Evolutionary conservation across 2,888 invertebrate species (phyloP).

Genomic region (Caenorhabditis afra): DNA sequence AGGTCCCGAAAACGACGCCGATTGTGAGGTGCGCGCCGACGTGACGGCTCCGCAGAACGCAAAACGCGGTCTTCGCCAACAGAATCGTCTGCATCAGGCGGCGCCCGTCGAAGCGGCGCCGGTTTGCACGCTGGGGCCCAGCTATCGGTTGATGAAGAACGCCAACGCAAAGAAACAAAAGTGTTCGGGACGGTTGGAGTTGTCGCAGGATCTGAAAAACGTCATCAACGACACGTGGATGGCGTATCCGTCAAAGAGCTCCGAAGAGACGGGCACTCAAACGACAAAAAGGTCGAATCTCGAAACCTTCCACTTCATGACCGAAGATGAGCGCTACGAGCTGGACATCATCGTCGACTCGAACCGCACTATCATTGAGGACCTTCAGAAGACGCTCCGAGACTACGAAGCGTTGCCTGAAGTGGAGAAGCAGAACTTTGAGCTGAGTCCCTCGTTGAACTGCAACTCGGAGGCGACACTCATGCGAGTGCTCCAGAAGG

Average conservation of each 20-base stretch:
- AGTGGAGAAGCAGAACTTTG: conserved; percentile 86
- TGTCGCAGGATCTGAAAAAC: conserved; percentile 83
- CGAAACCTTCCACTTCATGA: conserved; percentile 96
- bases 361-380: conserved; percentile 93
- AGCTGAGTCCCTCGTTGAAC: conserved; percentile 10
- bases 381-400: conserved; percentile 92
- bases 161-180: conserved; percentile 52
- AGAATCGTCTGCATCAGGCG: conserved; percentile 22
- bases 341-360: conserved; percentile 98
- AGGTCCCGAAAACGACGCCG: neutral
- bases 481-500: conserved; percentile 86
- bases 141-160: conserved; percentile 57
- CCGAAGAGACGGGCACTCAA: conserved; percentile 96
- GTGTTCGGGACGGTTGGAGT: conserved; percentile 93
- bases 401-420: conserved; percentile 90
- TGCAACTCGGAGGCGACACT: conserved; percentile 19
- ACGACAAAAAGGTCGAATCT: conserved; percentile 97
- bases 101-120: conserved; percentile 83
- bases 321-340: conserved; percentile 98
- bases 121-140: conserved; percentile 88
- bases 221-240: conserved; percentile 97
- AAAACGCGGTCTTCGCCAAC: conserved; percentile 68
- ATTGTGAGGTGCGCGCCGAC: conserved; percentile 21
- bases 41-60: conserved; percentile 16
- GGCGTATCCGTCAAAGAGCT: conserved; percentile 97